These are phyloP conservation scores for Electrona antarctica DNA, from an alignment of 2,113 vertebrate species.

Conservation along the genomic window DNA sequence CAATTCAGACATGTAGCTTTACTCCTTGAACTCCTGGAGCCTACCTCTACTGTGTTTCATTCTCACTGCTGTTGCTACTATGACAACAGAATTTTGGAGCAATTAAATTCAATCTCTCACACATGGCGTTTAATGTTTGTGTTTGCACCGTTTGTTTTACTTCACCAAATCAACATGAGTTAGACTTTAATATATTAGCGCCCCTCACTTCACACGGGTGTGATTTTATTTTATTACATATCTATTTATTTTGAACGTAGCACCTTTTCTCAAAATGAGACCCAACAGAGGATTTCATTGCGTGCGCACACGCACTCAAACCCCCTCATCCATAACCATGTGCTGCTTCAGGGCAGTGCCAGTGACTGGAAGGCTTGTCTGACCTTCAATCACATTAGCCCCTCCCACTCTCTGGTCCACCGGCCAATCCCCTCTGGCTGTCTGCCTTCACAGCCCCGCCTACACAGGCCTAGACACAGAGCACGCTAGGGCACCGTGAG, in stretches of 20 bases:
- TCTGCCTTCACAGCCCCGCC: conserved; percentile 41
- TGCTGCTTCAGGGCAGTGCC: conserved; percentile 26
- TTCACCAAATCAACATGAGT: no score
- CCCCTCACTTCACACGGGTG: no score
- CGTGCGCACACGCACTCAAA: conserved; percentile 14
- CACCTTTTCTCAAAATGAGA: no score
- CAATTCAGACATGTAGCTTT: no score
- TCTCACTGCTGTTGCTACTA: no score
- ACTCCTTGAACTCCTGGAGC: no score
- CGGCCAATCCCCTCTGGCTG: conserved; percentile 57
- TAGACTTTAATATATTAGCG: no score
- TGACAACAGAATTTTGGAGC: no score
- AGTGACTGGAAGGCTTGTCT: conserved; percentile 65
- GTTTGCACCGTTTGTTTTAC: no score
- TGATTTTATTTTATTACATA: neutral
- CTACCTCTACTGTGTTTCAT: no score
- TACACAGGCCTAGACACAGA: neutral
- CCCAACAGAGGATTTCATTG: neutral
- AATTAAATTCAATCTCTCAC: neutral
- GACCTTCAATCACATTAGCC: conserved; percentile 69
- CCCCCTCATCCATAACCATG: conserved; percentile 38
- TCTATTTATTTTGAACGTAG: conserved; percentile 10
- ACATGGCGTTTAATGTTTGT: no score
- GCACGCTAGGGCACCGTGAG: conserved; percentile 24
- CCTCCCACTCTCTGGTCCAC: conserved; percentile 43